Base-by-base conservation (phyloP, 2,888 invertebrate genomes). In the Altica lythri region DNA sequence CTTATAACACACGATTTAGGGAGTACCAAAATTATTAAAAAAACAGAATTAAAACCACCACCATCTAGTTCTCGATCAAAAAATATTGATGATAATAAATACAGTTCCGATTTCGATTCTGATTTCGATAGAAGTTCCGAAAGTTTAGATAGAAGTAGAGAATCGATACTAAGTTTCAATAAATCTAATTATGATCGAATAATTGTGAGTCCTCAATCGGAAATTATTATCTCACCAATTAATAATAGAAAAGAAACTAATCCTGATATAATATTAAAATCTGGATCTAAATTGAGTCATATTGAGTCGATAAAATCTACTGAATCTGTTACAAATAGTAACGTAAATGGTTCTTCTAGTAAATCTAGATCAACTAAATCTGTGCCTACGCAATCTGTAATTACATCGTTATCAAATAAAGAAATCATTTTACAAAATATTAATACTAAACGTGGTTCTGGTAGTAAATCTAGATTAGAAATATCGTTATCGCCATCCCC, bases 101-200 rank as follows among this genome's bases (percentile, higher is more conserved):
- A 61, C 30, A 35, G 29, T 10, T 50, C 58, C 10, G 61, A 61
- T 43, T 61, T 59, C 9, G 42, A 59, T 10, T 47, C 55, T 1
- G 53, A 48, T n/a, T 49, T 50, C 22, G 49, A 53, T 38, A 2
- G 35, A 9, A 53, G 40, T 30, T 8, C 27, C 13, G 35, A 48
- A 29, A 46, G 42, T 9, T 19, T 35, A 12, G 30, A 49, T 9
- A 53, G 35, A 43, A 60, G 60, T 22, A 27, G 57, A 5, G 25
- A 37, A 10, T 60, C 60, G 14, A 55, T 58, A 35, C 54, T 55
- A 32, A 22, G 55, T 12, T 45, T 19, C 19, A 60, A 58, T 19
- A 54, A 47, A 17, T 45, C 58, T 12, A 25, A 34, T 2, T 55
- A 55, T 13, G 48, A 50, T 18, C 22, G 38, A n/a, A n/a, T n/a